These are phyloP conservation scores for Atethmia centrago DNA, from an alignment of 2,888 invertebrate species.

Conservation along the genomic window DNA sequence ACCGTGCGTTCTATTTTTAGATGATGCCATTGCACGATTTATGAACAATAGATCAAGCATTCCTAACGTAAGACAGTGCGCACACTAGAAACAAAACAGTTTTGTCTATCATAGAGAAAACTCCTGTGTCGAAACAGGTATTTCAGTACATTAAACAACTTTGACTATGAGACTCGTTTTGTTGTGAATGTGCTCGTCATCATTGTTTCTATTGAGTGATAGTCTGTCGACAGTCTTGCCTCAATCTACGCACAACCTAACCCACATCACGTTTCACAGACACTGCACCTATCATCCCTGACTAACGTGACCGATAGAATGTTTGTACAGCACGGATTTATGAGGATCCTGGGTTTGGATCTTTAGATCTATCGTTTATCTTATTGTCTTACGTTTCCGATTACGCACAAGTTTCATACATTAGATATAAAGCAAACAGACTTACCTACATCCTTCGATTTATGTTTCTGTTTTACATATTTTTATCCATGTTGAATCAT, in stretches of 20 bases:
- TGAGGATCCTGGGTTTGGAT: constrained; percentile 11
- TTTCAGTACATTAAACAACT: background rate
- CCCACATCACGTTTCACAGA: constrained; percentile 18
- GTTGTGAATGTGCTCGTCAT: background rate
- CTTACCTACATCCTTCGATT: background rate
- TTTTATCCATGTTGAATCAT: constrained; percentile 22
- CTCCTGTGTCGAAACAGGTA: background rate
- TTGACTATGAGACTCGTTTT: background rate
- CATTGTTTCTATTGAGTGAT: background rate
- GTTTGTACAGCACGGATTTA: constrained; percentile 38
- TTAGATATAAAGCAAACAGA: background rate
- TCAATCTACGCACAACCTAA: background rate
- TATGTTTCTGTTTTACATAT: constrained; percentile 2
- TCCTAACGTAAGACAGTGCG: constrained; percentile 5
- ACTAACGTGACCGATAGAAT: constrained; percentile 28
- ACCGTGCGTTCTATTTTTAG: constrained; percentile 41
- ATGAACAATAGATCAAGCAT: constrained; percentile 42
- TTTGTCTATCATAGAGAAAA: constrained; percentile 10
- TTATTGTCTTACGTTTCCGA: constrained; percentile 34
- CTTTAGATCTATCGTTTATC: constrained; percentile 26
- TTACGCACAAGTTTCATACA: constrained; percentile 25
- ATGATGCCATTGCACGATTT: constrained; percentile 30
- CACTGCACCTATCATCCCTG: constrained; percentile 1
- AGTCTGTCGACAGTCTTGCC: background rate
- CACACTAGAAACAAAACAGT: constrained; percentile 13